Conservation (phyloP, 2,113 vertebrate genomes). For the Stegostoma tigrinum region DNA sequence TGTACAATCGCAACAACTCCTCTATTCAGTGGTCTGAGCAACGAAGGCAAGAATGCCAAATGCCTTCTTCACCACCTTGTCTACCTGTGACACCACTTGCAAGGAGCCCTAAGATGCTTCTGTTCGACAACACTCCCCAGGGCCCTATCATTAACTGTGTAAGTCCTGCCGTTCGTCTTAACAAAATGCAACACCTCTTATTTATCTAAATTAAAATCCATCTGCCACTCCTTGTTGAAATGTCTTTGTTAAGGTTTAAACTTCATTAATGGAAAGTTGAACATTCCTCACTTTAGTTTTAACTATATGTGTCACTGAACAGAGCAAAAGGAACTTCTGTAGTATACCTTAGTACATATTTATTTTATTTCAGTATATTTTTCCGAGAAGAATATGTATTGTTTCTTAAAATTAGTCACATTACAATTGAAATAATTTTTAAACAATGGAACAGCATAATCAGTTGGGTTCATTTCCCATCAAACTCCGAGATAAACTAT, state of each 20-base stretch:
- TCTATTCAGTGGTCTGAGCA: too few species aligned
- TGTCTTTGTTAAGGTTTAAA: not conserved
- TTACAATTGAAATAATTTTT: conserved; percentile 4
- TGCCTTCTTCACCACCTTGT: too few species aligned
- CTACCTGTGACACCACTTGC: too few species aligned
- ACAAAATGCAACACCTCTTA: too few species aligned
- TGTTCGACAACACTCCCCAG: too few species aligned
- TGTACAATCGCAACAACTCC: too few species aligned
- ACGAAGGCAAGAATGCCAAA: too few species aligned
- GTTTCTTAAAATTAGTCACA: not conserved
- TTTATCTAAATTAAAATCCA: not conserved
- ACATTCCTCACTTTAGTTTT: not conserved
- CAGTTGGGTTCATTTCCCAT: not conserved
- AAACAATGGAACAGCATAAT: not conserved
- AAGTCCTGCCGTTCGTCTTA: too few species aligned
- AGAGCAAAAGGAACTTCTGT: not conserved
- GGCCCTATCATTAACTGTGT: too few species aligned
- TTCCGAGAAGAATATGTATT: not conserved
- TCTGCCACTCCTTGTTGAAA: too few species aligned
- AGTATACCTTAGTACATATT: not conserved
- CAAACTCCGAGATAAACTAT: not conserved
- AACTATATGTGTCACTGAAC: not conserved
- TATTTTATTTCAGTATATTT: not conserved
- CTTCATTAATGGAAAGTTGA: not conserved
- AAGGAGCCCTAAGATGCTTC: too few species aligned